These are phyloP conservation scores for Drosophila stalkeri DNA, from an alignment of 2,888 invertebrate genomes.

Conservation along the genomic window DNA sequence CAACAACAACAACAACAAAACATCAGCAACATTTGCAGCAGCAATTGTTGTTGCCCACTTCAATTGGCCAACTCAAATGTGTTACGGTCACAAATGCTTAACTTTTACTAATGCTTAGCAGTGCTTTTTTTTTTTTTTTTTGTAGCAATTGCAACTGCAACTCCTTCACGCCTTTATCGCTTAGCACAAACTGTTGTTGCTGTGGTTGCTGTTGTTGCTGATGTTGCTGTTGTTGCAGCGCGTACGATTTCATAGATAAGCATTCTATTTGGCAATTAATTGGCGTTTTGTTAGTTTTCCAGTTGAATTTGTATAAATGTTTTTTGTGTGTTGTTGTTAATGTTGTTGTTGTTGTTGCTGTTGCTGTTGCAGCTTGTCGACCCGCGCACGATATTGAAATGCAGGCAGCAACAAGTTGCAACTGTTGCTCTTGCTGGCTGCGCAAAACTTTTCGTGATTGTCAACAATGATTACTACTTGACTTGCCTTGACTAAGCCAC, in stretches of 20 bases:
- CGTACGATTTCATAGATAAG: slow-evolving; percentile 82
- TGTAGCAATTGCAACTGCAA: slow-evolving; percentile 21
- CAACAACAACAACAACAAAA: slow-evolving; percentile 25
- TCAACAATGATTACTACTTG: slow-evolving; percentile 76
- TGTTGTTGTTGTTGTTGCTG: slow-evolving; percentile 39
- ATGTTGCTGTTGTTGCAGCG: slow-evolving; percentile 43
- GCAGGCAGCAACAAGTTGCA: slow-evolving; percentile 66
- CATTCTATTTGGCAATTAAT: slow-evolving; percentile 84
- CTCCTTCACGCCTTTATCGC: slow-evolving; percentile 61
- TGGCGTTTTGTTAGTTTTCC: slow-evolving; percentile 81
- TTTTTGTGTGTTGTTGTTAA: slow-evolving; percentile 37
- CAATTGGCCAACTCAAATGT: slow-evolving; percentile 70
- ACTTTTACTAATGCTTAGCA: slow-evolving; percentile 80
- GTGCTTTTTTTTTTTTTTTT: slow-evolving; percentile 19
- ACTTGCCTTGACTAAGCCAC: slow-evolving; percentile 32
- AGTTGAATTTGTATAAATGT: slow-evolving; percentile 79
- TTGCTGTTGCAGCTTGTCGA: slow-evolving; percentile 52
- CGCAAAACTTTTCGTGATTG: slow-evolving; percentile 73
- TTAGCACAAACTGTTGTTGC: slow-evolving; percentile 44
- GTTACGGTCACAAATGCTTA: slow-evolving; percentile 82
- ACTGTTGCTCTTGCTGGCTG: slow-evolving; percentile 40
- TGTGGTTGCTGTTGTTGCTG: slow-evolving; percentile 36
- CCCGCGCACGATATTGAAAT: slow-evolving; percentile 83
- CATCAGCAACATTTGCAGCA: slow-evolving; percentile 44
- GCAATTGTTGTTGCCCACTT: slow-evolving; percentile 52